phyloP scores from a whole-genome alignment of 2,113 vertebrate species.

The Hymenochirus boettgeri region DNA sequence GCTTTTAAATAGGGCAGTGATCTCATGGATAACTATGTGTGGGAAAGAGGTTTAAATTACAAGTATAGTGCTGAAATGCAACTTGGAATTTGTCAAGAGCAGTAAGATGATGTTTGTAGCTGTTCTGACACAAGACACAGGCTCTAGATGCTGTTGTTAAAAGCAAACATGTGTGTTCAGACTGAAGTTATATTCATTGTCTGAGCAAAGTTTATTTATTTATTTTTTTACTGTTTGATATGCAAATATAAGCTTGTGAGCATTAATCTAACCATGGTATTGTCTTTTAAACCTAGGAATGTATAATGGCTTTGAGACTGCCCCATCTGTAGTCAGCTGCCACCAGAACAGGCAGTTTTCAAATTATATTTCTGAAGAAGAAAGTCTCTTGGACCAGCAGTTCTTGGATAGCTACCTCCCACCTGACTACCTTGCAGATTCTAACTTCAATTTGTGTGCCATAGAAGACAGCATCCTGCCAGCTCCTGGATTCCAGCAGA shows the following conservation, averaged over 20 bases:
- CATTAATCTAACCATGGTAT: conserved; percentile 58
- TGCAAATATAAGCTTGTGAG: conserved; percentile 47
- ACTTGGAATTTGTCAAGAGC: too few species aligned
- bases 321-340: conserved; percentile 50
- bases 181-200: neutral
- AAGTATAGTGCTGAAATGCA: too few species aligned
- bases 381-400: conserved; percentile 63
- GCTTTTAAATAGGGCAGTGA: too few species aligned
- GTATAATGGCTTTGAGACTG: conserved; percentile 59
- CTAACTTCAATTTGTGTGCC: conserved; percentile 50
- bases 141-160: conserved; percentile 1
- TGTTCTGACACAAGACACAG: neutral
- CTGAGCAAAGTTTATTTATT: neutral
- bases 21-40: too few species aligned
- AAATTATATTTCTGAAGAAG: conserved; percentile 59
- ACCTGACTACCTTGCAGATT: conserved; percentile 50
- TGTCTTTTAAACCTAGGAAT: conserved; percentile 55
- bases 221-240: conserved; percentile 7
- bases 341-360: conserved; percentile 61
- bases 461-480: conserved; percentile 62
- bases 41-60: too few species aligned
- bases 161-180: conserved; percentile 28
- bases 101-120: neutral
- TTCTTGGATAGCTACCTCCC: conserved; percentile 67
- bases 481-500: conserved; percentile 64